These are phyloP conservation scores for Trachemys scripta DNA, from an alignment of 2,113 vertebrate genomes.

Conservation along the genomic window DNA sequence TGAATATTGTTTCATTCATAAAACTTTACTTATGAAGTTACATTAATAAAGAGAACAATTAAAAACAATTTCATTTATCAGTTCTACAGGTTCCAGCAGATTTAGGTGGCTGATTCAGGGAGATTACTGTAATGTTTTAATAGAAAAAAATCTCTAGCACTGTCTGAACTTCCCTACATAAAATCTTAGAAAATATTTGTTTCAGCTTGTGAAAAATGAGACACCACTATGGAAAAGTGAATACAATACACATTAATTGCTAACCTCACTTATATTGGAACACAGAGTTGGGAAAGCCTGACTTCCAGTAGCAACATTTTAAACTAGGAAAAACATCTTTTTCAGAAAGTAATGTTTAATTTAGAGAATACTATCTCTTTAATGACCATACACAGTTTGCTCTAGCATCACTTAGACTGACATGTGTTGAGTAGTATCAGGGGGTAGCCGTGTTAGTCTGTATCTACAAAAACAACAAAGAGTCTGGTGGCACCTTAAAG, in stretches of 20 bases:
- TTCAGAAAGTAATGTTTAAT: background rate
- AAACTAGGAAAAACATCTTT: background rate
- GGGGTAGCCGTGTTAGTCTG: no score
- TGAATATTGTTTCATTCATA: no score
- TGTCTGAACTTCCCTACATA: background rate
- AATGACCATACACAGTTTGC: background rate
- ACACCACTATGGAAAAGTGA: background rate
- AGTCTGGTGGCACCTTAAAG: no score
- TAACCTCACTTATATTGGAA: background rate
- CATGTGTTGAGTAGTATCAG: background rate
- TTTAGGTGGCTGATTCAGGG: background rate
- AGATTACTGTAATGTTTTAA: background rate
- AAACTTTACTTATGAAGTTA: no score
- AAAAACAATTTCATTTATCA: no score
- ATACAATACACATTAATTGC: background rate
- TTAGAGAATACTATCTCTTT: background rate
- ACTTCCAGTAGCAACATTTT: background rate
- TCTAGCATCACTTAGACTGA: rapidly evolving
- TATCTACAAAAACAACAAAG: no score
- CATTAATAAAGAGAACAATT: no score
- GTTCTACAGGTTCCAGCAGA: background rate
- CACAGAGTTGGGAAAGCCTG: background rate
- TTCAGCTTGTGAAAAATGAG: background rate
- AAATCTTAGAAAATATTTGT: background rate
- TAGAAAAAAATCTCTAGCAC: background rate